Percentiles rank a stretch among this genome's conserved stretches.
phyloP scores from a whole-genome alignment of 2,797 vertebrate genomes.

The Sciurus carolinensis region DNA sequence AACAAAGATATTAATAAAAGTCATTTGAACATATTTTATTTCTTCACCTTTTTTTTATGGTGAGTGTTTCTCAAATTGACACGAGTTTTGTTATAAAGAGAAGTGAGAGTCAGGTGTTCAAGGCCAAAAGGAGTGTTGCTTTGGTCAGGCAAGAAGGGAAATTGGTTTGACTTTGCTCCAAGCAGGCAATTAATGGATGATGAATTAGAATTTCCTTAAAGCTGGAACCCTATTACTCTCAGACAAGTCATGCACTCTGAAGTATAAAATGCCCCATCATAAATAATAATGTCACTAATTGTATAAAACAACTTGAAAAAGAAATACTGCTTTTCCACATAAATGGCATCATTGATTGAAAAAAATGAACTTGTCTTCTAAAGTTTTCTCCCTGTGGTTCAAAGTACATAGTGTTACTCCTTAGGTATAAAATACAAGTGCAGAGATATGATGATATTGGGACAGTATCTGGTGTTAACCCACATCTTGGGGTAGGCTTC shows the following conservation, averaged over 20 bases:
- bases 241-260: conserved; percentile 79
- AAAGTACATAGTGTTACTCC: conserved; percentile 18
- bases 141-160: conserved; percentile 87
- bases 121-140: conserved; percentile 71
- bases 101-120: conserved; percentile 80
- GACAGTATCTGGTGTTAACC: neutral
- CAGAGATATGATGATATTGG: neutral
- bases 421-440: conserved; percentile 13
- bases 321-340: conserved; percentile 27
- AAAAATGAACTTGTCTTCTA: neutral
- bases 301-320: conserved; percentile 60
- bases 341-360: conserved; percentile 27
- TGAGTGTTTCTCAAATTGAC: conserved; percentile 64
- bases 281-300: conserved; percentile 86
- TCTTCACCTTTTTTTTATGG: neutral
- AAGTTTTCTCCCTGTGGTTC: neutral
- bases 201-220: conserved; percentile 86
- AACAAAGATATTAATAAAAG: conserved; percentile 46
- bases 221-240: conserved; percentile 82
- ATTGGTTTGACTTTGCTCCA: conserved; percentile 89
- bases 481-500: neutral
- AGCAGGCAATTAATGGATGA: conserved; percentile 88
- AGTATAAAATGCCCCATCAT: conserved; percentile 85
- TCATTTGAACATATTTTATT: conserved; percentile 58
- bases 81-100: conserved; percentile 64